Percentiles rank a stretch among this genome's conserved stretches.
phyloP scores from a whole-genome alignment of 2,888 invertebrate species.

The Odontocerum albicorne region DNA sequence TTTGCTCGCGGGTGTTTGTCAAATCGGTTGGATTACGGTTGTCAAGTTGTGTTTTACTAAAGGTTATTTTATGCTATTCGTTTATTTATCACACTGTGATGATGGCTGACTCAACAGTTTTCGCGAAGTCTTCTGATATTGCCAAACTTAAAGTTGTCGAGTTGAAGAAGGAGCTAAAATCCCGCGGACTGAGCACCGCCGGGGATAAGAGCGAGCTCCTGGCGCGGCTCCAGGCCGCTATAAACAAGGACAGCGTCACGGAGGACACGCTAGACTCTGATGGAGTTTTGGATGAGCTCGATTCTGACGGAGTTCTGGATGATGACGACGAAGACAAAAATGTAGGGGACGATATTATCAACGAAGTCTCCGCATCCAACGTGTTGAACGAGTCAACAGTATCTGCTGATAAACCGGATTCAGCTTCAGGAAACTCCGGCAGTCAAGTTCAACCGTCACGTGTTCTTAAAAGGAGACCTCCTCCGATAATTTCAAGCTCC shows the following conservation, averaged over 20 bases:
- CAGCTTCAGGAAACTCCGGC: conserved; percentile 3
- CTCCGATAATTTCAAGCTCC: conserved; percentile 22
- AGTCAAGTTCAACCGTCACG: conserved; percentile 23
- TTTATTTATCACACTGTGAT: too few relatives aligned
- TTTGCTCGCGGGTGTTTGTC: too few relatives aligned
- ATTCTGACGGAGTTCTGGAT: conserved; percentile 55
- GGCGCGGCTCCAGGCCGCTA: conserved; percentile 67
- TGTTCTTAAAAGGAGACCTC: conserved; percentile 39
- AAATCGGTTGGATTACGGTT: too few relatives aligned
- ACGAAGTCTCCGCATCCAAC: conserved; percentile 49
- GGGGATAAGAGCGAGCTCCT: conserved; percentile 85
- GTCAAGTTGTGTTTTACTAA: too few relatives aligned
- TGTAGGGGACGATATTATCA: conserved; percentile 49
- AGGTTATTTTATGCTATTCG: too few relatives aligned
- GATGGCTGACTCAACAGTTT: conserved; percentile 32
- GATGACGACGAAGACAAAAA: conserved; percentile 57
- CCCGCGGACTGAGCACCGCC: conserved; percentile 68
- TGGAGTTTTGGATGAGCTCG: conserved; percentile 56
- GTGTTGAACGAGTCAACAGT: conserved; percentile 42
- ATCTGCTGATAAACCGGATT: background rate
- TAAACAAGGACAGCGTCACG: conserved; percentile 39
- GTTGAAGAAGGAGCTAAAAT: conserved; percentile 78
- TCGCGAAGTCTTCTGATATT: conserved; percentile 26
- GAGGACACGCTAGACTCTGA: conserved; percentile 53
- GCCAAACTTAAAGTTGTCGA: conserved; percentile 71